Evolutionary conservation across 2,888 invertebrate species (phyloP), one percentile per base, ranked within the genome.

Genomic region (Tiliacea citrago): DNA sequence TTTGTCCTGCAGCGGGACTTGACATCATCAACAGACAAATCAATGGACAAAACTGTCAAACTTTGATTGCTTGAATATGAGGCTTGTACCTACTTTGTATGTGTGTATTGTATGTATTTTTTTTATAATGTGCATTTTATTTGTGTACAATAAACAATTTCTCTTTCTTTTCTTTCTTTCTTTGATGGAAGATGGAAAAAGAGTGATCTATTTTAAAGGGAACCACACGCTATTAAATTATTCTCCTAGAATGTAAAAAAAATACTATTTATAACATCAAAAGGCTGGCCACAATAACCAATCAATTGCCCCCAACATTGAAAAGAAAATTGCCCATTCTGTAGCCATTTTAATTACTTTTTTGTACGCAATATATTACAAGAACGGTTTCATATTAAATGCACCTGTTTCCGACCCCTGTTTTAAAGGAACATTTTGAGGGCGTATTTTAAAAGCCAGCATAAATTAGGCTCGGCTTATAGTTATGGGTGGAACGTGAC

Each of bases 401-500:
- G 60, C 82, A 84, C 82, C 82, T 81, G 84, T 35, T 60, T 35
- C 65, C 63, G 0, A 35, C 60, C 58, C 61, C 49, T 61, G 58
- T 55, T 63, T 63, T 80, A 63, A 70, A 73, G 72, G 60, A 45
- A 67, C 47, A 67, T 80, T 80, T 80, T 60, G 72, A 73, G 70
- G 77, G 61, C 53, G 60, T 42, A 60, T 77, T 84, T 84, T 71
- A 77, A 81, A 77, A 83, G 61, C 81, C 39, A n/a, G 62, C 78
- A 85, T 73, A 85, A 84, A 84, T 84, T 84, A 79, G 75, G 63
- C 71, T 53, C 39, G 18, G 71, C 69, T 74, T 77, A 76, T 78
- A 78, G 51, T 81, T 86, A 83, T 86, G 86, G 81, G 67, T 60
- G 39, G 42, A 55, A 73, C 83, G 83, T 86, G 82, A 78, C 78